Conservation (phyloP, 2,113 vertebrate species). For the Plectropomus leopardus region DNA sequence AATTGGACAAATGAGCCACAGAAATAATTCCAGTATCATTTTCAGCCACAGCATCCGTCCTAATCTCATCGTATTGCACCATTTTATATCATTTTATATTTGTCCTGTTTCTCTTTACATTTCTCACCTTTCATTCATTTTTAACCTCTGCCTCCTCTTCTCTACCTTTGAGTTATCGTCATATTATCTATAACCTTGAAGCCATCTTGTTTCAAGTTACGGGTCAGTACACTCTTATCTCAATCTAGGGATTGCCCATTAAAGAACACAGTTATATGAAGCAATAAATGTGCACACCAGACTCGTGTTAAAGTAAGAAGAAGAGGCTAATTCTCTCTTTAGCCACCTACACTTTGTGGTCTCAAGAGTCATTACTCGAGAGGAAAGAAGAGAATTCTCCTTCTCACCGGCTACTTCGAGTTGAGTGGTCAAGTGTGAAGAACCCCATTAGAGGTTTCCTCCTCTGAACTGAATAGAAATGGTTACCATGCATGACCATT, state of each 20-base stretch:
- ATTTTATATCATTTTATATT: background rate
- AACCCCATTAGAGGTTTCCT: constrained; percentile 32
- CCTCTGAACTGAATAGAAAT: constrained; percentile 31
- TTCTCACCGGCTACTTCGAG: constrained; percentile 48
- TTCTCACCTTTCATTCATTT: constrained; percentile 17
- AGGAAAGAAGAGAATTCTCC: constrained; percentile 44
- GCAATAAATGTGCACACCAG: constrained; percentile 63
- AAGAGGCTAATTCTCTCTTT: constrained; percentile 54
- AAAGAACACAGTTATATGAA: constrained; percentile 69
- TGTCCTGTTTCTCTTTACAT: constrained; percentile 40
- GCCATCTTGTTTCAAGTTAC: constrained; percentile 63
- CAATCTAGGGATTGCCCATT: constrained; percentile 68
- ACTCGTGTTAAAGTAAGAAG: constrained; percentile 49
- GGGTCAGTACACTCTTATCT: constrained; percentile 64
- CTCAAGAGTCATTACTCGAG: constrained; percentile 52
- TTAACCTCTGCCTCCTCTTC: constrained; percentile 46
- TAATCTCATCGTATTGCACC: constrained; percentile 34
- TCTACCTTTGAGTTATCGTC: constrained; percentile 38
- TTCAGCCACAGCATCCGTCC: constrained; percentile 65
- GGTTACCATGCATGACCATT: background rate
- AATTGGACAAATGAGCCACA: constrained; percentile 28
- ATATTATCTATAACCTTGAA: constrained; percentile 70
- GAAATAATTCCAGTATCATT: constrained; percentile 53
- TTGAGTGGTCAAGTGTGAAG: constrained; percentile 57
- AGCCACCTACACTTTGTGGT: constrained; percentile 44